Base-by-base conservation (phyloP, 2,888 invertebrate species). In the Autographa pulchrina region DNA sequence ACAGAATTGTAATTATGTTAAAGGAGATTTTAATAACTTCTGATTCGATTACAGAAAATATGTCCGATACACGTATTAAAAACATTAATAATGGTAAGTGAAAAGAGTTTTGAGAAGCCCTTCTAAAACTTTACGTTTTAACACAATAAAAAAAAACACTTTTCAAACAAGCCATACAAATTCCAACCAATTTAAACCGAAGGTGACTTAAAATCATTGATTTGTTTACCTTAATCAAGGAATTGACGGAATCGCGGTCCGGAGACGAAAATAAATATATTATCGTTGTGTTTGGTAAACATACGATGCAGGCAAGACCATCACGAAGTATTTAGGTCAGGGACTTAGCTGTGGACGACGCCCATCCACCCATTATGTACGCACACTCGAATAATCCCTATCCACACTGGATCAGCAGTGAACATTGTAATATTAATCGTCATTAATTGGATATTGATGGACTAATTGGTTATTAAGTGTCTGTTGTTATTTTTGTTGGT, bases 301-400 rank as follows among this genome's bases (percentile, higher is more conserved):
- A 83, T 62, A 78, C 77, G 76, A 72, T 84, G 86, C 84, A 78
- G 81, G 82, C 82, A 81, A 86, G 82, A 81, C 78, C 79, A 80
- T 82, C 81, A 78, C 64, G 63, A 67, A 84, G 65, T 85, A 91
- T 91, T 89, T 88, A 74, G 92, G 92, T 92, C 92, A 92, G 81
- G 92, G 91, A 79, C 88, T 84, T 72, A 80, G 81, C 75, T 81
- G 80, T 85, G 87, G 88, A 86, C 90, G 84, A 82, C 89, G 91
- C 90, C 91, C 89, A 88, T 85, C 86, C 61, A 82, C 76, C 83
- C 66, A 76, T 78, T 84, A 87, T 84, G 81, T 83, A 70, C 64
- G 65, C 84, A 80, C 81, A 87, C 80, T 82, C 62, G 65, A 82
- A 86, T 91, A 88, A 91, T 89, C 88, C 88, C 84, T 83, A 85